These are phyloP conservation scores for Alitta virens DNA, from an alignment of 2,888 invertebrate genomes.

Conservation along the genomic window DNA sequence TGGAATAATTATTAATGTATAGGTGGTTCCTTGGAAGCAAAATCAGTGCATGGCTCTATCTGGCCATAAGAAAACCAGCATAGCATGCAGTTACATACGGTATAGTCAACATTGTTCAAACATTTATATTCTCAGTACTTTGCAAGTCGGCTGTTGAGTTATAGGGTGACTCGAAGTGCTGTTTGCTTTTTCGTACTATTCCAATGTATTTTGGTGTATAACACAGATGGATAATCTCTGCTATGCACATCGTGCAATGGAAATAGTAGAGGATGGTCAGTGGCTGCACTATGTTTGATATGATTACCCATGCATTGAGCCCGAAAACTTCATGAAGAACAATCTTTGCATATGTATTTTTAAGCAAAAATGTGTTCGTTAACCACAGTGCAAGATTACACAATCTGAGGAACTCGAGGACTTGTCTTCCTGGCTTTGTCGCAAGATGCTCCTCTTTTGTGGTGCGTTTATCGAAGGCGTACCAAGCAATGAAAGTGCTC, in stretches of 20 bases:
- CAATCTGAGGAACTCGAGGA: constrained; percentile 1
- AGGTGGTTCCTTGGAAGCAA: too few relatives aligned
- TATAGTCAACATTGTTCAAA: too few relatives aligned
- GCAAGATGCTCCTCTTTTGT: constrained; percentile 2
- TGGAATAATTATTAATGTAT: too few relatives aligned
- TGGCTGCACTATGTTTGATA: constrained; percentile 11
- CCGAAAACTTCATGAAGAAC: background rate
- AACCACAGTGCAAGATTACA: constrained; percentile 15
- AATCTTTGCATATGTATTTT: constrained; percentile 1
- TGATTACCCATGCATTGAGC: background rate
- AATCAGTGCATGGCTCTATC: too few relatives aligned
- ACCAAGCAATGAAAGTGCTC: constrained; percentile 11
- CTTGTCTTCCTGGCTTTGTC: constrained; percentile 9
- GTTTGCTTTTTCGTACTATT: background rate
- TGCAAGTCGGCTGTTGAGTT: too few relatives aligned
- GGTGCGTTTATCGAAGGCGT: constrained; percentile 8
- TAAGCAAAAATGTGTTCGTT: constrained; percentile 4
- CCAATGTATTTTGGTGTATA: constrained; percentile 9
- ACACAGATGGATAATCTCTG: constrained; percentile 5
- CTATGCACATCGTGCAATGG: constrained; percentile 3
- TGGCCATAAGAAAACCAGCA: too few relatives aligned
- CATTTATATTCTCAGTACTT: too few relatives aligned
- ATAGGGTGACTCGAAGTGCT: too few relatives aligned
- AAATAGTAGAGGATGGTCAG: constrained; percentile 15
- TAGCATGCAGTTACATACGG: too few relatives aligned